Conservation (phyloP, 2,888 invertebrate species). For the Chloroclystis v-ata region DNA sequence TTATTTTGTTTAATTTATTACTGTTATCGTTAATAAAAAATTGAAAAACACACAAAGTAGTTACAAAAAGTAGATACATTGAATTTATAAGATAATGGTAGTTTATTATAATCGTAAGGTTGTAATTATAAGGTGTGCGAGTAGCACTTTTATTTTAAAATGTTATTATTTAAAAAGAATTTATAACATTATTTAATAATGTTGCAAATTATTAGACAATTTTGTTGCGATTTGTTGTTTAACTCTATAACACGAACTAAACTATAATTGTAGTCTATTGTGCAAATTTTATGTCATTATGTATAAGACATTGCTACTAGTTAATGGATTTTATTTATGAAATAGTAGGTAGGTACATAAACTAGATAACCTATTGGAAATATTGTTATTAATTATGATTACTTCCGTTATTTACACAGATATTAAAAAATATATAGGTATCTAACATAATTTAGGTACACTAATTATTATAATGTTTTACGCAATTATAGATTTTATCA, state of each 20-base stretch:
- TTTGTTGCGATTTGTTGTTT: background rate
- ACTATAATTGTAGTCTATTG: background rate
- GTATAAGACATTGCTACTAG: no score
- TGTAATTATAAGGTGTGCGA: slow-evolving; percentile 38
- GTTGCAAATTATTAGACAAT: slow-evolving; percentile 5
- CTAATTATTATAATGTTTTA: no score
- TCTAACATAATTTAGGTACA: no score
- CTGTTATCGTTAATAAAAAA: background rate
- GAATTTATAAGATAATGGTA: slow-evolving; percentile 26
- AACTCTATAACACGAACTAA: background rate
- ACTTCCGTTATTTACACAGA: background rate
- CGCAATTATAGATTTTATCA: no score
- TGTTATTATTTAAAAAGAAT: slow-evolving; percentile 15
- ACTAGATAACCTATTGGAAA: no score
- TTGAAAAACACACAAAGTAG: slow-evolving; percentile 15
- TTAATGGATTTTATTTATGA: no score
- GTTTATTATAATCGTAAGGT: slow-evolving; percentile 16
- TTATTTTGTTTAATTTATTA: slow-evolving; percentile 12
- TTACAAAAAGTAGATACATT: slow-evolving; percentile 23
- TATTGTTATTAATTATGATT: no score
- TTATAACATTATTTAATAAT: slow-evolving; percentile 16
- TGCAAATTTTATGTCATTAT: background rate
- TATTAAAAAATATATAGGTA: no score
- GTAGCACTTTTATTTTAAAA: slow-evolving; percentile 47
- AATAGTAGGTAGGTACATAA: background rate